Evolutionary conservation across 2,888 invertebrate species (phyloP), one percentile per base, ranked within the genome.

Genomic region (Timema cristinae): DNA sequence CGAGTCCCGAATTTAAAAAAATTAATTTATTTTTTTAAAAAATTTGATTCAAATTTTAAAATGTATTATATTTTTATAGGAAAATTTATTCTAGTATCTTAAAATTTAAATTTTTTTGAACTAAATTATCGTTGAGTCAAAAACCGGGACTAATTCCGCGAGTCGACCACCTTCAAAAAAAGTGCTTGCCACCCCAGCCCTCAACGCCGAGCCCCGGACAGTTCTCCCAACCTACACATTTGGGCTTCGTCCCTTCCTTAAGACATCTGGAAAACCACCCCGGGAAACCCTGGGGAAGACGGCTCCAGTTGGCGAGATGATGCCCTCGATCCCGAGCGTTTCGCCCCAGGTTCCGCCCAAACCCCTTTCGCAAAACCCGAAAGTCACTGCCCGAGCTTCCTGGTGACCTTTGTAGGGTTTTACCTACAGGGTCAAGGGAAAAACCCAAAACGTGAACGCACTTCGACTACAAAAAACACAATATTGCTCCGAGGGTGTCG

Each of bases 251-350:
- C 76, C 76, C 69, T 77, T 78, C 79, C 79, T 79, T 11, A 79
- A 68, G n/a, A 79, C 77, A 79, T 77, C 71, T 79, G 79, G 69
- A 78, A 79, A 1, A 77, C 75, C 77, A 78, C 71, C 79, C 79
- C 11, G 79, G 74, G 50, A 77, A 76, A 8, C 78, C 78, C 7
- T 71, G 10, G 72, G 15, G 77, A 75, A 50, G 72, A 0, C 59
- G 47, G 76, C 52, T 79, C 77, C 50, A 79, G 66, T 77, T 76
- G 11, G 75, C 63, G 8, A 79, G 68, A 6, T 75, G 75, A 48
- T 72, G 75, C 66, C 77, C 77, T 77, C 76, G n/a, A 78, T 72
- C 5, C 76, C 76, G 52, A 76, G 71, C 5, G 76, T n/a, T 76
- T 54, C 78, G 66, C 8, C 78, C 79, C 5, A 79, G 67, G 9